Conservation (phyloP, 2,888 invertebrate species). For the Oeneis ivallda region DNA sequence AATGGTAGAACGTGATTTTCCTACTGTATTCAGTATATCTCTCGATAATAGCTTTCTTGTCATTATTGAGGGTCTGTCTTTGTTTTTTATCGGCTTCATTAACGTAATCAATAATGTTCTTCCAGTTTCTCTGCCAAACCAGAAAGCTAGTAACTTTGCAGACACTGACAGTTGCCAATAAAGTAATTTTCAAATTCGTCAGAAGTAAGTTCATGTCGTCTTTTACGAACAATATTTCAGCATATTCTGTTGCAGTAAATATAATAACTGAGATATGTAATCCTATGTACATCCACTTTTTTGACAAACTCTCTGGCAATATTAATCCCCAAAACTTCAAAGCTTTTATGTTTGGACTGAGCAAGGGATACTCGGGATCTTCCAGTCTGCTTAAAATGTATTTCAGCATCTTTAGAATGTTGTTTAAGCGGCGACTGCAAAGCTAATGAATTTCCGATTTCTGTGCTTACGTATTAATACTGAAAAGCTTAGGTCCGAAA, state of each 20-base stretch:
- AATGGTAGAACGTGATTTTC: conserved; percentile 64
- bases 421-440: neutral
- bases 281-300: conserved; percentile 54
- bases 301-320: conserved; percentile 52
- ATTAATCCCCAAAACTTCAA: conserved; percentile 69
- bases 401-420: conserved; percentile 46
- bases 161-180: conserved; percentile 65
- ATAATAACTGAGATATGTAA: conserved; percentile 60
- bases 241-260: conserved; percentile 63
- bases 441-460: neutral
- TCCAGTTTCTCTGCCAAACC: conserved; percentile 63
- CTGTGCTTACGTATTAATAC: neutral
- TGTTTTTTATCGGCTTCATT: conserved; percentile 58
- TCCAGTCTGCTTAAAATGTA: conserved; percentile 57
- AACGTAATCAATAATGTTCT: conserved; percentile 61
- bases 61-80: conserved; percentile 45
- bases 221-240: conserved; percentile 69
- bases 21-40: conserved; percentile 61
- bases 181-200: conserved; percentile 67
- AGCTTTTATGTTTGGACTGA: conserved; percentile 67
- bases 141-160: conserved; percentile 62
- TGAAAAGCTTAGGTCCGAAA: neutral
- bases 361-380: conserved; percentile 58
- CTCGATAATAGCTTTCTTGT: conserved; percentile 49
- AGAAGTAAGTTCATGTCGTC: conserved; percentile 60